phyloP scores from a whole-genome alignment of 1,140 invertebrate genomes.

The Apis cerana region DNA sequence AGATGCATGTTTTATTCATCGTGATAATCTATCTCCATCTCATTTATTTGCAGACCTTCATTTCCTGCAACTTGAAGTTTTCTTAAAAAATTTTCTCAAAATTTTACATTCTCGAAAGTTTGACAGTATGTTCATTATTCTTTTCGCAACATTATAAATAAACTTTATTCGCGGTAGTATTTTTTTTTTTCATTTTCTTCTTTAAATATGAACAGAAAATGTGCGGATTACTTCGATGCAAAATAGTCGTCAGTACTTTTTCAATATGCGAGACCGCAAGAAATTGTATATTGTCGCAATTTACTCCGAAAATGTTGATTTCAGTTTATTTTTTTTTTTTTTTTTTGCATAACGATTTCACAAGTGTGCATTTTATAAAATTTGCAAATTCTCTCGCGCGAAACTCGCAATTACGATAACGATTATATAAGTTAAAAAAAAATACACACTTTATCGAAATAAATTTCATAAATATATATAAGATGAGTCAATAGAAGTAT shows the following conservation, averaged over 20 bases:
- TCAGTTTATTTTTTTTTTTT: no score
- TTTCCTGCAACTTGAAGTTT: no score
- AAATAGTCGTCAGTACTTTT: not conserved
- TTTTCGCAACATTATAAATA: not conserved
- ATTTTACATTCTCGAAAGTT: not conserved
- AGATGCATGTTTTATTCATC: no score
- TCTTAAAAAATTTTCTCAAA: not conserved
- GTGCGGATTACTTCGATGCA: not conserved
- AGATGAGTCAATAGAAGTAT: no score
- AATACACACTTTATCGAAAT: not conserved
- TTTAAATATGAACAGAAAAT: not conserved
- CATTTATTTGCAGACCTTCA: no score
- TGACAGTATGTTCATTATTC: not conserved
- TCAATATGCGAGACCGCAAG: not conserved
- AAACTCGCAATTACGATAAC: not conserved
- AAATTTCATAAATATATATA: no score
- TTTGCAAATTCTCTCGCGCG: not conserved
- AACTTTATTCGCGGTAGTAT: not conserved
- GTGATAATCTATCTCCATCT: no score
- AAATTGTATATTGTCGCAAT: slow-evolving; percentile 5
- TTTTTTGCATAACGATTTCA: slow-evolving; percentile 1
- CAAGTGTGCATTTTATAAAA: not conserved
- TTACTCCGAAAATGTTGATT: not conserved
- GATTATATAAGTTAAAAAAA: not conserved
- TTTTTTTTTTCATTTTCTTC: not conserved